phyloP scores from a whole-genome alignment of 2,797 vertebrate species.

The Oophaga sylvatica region DNA sequence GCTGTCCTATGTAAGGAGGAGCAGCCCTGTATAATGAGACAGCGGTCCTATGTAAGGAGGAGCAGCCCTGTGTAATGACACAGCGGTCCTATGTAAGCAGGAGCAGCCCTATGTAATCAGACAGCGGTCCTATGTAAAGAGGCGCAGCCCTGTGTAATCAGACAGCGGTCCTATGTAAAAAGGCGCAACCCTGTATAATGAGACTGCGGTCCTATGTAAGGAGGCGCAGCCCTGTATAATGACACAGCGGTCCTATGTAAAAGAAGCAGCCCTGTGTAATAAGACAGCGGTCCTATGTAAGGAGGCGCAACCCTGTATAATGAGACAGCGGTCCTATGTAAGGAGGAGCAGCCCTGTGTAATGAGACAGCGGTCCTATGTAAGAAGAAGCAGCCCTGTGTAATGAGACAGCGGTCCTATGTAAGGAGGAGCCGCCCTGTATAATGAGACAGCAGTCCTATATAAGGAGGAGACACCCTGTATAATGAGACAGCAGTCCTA shows the following conservation, averaged over 20 bases:
- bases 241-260: neutral
- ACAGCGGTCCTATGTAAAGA: neutral
- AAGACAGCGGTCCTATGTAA: neutral
- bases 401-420: neutral
- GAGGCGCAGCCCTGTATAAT: neutral
- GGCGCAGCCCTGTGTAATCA: neutral
- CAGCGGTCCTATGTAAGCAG: neutral
- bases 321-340: neutral
- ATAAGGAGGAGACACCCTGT: neutral
- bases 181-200: neutral
- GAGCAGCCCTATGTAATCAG: neutral
- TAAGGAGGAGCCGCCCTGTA: neutral
- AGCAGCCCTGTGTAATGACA: neutral
- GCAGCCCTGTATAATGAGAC: neutral
- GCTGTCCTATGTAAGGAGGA: neutral
- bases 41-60: neutral
- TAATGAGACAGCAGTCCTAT: neutral
- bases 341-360: neutral
- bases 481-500: no score
- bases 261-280: neutral
- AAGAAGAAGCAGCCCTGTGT: neutral
- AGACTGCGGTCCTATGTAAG: neutral
- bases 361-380: neutral
- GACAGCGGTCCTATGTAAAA: neutral
- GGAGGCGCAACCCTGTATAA: neutral